phyloP scores from a whole-genome alignment of 2,113 vertebrate genomes.

The Mirza zaza region DNA sequence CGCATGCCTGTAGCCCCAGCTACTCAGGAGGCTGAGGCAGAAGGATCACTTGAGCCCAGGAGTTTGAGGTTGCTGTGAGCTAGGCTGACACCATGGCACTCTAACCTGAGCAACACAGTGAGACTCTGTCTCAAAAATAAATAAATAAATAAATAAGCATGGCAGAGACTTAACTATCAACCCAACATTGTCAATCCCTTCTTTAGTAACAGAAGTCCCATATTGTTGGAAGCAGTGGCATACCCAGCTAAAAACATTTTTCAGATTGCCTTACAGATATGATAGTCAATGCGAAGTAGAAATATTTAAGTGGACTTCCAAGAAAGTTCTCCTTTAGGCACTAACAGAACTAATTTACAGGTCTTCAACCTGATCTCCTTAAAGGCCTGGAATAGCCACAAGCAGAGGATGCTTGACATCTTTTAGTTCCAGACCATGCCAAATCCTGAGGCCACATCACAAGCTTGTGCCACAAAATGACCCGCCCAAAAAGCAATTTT shows the following conservation, averaged over 20 bases:
- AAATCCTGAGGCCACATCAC: neutral
- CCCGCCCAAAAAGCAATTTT: conserved; percentile 1
- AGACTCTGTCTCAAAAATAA: too few species aligned
- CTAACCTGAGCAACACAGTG: too few species aligned
- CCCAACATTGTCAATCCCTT: neutral
- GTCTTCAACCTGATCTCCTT: neutral
- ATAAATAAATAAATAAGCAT: neutral
- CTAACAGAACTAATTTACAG: neutral
- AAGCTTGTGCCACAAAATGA: neutral
- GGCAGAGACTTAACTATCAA: neutral
- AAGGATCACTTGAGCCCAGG: too few species aligned
- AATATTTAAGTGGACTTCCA: neutral
- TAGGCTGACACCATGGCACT: too few species aligned
- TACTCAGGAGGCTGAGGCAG: too few species aligned
- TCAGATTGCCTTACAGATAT: neutral
- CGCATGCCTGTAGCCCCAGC: too few species aligned
- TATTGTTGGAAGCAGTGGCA: neutral
- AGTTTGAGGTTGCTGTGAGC: too few species aligned
- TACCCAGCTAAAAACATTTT: neutral
- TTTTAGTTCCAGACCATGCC: neutral
- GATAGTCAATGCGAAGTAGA: neutral
- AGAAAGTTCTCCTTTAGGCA: neutral
- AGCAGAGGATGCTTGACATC: neutral
- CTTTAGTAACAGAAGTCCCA: neutral
- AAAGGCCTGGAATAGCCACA: neutral